A percentile compares a stretch with the other conserved stretches of the same genome.
phyloP scores from a whole-genome alignment of 2,113 vertebrate genomes.

The Scomber scombrus region DNA sequence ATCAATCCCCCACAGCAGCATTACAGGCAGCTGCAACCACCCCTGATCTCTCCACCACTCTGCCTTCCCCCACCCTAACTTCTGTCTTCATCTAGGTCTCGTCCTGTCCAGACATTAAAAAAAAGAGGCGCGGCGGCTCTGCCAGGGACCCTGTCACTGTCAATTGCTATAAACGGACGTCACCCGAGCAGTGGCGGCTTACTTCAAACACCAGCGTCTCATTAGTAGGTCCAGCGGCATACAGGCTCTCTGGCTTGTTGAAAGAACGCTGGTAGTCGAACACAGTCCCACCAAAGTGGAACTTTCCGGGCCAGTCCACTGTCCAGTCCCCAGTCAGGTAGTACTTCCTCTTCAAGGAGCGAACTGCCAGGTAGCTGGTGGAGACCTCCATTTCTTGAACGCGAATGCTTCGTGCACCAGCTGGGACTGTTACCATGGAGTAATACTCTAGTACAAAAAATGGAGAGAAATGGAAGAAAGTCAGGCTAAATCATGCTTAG shows the following conservation, averaged over 20 bases:
- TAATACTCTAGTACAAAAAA: slow-evolving; percentile 89
- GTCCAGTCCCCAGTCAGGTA: slow-evolving; percentile 95
- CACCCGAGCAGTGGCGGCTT: slow-evolving; percentile 80
- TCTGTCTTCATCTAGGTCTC: slow-evolving; percentile 72
- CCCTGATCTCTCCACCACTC: slow-evolving; percentile 39
- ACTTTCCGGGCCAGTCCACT: slow-evolving; percentile 96
- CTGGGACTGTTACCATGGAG: slow-evolving; percentile 89
- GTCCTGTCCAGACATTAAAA: slow-evolving; percentile 53
- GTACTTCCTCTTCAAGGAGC: slow-evolving; percentile 89
- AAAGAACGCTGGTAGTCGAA: slow-evolving; percentile 94
- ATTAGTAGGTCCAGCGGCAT: slow-evolving; percentile 92
- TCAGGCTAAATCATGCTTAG: not conserved
- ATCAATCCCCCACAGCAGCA: slow-evolving; percentile 58
- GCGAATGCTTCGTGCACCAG: slow-evolving; percentile 89
- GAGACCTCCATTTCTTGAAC: slow-evolving; percentile 91
- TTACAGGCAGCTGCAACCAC: slow-evolving; percentile 47
- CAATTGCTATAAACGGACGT: slow-evolving; percentile 70
- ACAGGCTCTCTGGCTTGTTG: slow-evolving; percentile 91
- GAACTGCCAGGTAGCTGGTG: slow-evolving; percentile 92
- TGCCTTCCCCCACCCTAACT: slow-evolving; percentile 24
- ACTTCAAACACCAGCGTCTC: slow-evolving; percentile 98
- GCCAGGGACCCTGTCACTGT: slow-evolving; percentile 69
- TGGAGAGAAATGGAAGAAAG: not conserved
- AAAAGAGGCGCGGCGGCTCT: slow-evolving; percentile 58
- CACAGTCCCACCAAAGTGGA: slow-evolving; percentile 90